phyloP scores from a whole-genome alignment of 2,888 invertebrate genomes.

The Tanytarsus gracilentus region DNA sequence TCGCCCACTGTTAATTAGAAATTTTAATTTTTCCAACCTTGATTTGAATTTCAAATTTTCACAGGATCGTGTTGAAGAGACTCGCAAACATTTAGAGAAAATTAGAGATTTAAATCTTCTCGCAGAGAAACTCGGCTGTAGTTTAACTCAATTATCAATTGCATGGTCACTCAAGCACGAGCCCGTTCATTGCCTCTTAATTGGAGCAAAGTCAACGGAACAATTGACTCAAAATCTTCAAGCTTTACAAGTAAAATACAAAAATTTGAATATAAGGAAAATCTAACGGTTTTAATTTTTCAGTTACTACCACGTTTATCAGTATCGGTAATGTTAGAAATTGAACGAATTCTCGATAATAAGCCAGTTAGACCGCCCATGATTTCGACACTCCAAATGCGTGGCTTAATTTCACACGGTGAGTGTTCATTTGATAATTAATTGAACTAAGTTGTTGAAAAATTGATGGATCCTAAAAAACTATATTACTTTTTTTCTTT shows the following conservation, averaged over 20 bases:
- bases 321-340: constrained; percentile 75
- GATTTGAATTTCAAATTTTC: background rate
- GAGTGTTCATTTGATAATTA: constrained; percentile 13
- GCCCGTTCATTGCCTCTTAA: constrained; percentile 84
- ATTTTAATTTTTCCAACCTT: too few relatives aligned
- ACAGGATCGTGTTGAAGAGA: constrained; percentile 58
- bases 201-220: constrained; percentile 85
- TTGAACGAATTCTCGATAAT: constrained; percentile 86
- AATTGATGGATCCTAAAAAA: background rate
- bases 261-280: background rate
- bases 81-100: constrained; percentile 67
- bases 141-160: constrained; percentile 82
- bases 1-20: too few relatives aligned
- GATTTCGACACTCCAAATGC: constrained; percentile 82
- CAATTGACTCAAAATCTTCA: constrained; percentile 92
- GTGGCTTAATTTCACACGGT: constrained; percentile 35
- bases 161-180: constrained; percentile 97
- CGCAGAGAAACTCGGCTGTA: constrained; percentile 84
- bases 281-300: constrained; percentile 29
- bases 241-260: constrained; percentile 72
- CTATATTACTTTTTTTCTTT: background rate
- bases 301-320: constrained; percentile 88
- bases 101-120: constrained; percentile 69
- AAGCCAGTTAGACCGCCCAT: constrained; percentile 85
- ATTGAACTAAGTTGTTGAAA: background rate